Percentiles rank a stretch among this genome's conserved stretches.
phyloP scores from a whole-genome alignment of 2,888 invertebrate species.

The Lochmaea crataegi region DNA sequence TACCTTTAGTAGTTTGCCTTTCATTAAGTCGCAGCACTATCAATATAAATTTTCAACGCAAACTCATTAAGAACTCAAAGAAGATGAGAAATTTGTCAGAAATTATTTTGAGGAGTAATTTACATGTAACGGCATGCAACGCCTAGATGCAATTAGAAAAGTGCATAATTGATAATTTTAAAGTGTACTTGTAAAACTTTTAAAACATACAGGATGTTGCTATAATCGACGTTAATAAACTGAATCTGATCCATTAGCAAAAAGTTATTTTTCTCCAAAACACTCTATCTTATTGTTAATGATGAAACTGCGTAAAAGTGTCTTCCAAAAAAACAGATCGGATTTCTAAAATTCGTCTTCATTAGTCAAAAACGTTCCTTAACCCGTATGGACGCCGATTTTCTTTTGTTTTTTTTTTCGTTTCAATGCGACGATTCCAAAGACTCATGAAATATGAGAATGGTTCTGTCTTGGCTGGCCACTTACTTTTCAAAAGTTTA shows the following conservation, averaged over 20 bases:
- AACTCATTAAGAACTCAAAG: slow-evolving; percentile 13
- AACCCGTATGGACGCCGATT: slow-evolving; percentile 10
- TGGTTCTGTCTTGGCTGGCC: slow-evolving; percentile 6
- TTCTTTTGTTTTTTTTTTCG: slow-evolving; percentile 12
- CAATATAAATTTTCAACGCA: slow-evolving; percentile 15
- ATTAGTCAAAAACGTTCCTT: not conserved
- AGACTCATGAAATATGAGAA: slow-evolving; percentile 16
- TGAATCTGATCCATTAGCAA: too few species aligned
- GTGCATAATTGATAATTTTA: slow-evolving; percentile 6
- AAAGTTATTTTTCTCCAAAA: not conserved
- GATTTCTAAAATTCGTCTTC: slow-evolving; percentile 12
- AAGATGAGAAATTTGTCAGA: slow-evolving; percentile 22
- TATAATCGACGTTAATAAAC: too few species aligned
- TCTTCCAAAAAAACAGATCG: slow-evolving; percentile 1
- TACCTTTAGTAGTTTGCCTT: slow-evolving; percentile 13
- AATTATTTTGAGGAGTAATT: slow-evolving; percentile 4
- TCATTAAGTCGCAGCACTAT: slow-evolving; percentile 12
- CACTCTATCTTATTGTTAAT: not conserved
- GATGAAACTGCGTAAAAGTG: not conserved
- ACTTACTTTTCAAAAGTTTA: slow-evolving; percentile 4
- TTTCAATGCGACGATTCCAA: slow-evolving; percentile 8
- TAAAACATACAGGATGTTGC: too few species aligned
- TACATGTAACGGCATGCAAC: slow-evolving; percentile 16
- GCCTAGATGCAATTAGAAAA: not conserved
- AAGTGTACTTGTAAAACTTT: not conserved